These are phyloP conservation scores for Pontoporia blainvillei DNA, from an alignment of 2,113 vertebrate species.

Conservation along the genomic window DNA sequence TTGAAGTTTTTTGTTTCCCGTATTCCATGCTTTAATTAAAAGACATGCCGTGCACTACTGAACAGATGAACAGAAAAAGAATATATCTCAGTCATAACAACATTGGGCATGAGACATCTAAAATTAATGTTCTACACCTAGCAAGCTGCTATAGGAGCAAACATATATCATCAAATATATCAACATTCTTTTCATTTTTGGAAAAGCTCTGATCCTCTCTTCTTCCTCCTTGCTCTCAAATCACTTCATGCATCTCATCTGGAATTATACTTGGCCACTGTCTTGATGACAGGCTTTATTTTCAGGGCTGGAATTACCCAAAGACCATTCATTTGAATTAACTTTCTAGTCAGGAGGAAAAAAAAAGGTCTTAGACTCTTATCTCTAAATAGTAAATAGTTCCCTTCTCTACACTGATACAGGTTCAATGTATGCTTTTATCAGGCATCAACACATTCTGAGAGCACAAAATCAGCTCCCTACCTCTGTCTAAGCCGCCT, in stretches of 20 bases:
- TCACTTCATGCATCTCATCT: not conserved
- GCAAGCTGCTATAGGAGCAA: not conserved
- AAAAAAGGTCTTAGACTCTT: not conserved
- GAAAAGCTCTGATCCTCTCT: not conserved
- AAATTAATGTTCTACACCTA: not conserved
- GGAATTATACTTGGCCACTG: not conserved
- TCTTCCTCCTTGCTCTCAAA: not conserved
- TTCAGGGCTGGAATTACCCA: not conserved
- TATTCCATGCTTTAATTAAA: slow-evolving; percentile 31
- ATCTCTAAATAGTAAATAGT: not conserved
- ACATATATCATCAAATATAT: not conserved
- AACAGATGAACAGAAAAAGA: slow-evolving; percentile 13
- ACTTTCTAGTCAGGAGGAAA: not conserved
- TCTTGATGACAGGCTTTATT: not conserved
- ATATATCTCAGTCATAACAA: not conserved
- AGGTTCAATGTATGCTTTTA: not conserved
- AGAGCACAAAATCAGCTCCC: not conserved
- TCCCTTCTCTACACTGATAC: not conserved
- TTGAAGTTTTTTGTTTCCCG: not conserved
- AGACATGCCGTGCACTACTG: not conserved
- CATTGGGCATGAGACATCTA: not conserved
- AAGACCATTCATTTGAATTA: not conserved
- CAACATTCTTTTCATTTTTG: not conserved
- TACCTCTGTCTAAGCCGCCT: not conserved
- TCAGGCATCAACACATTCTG: not conserved